Conservation (phyloP, 2,888 invertebrate genomes). For the Mellilla xanthometata region DNA sequence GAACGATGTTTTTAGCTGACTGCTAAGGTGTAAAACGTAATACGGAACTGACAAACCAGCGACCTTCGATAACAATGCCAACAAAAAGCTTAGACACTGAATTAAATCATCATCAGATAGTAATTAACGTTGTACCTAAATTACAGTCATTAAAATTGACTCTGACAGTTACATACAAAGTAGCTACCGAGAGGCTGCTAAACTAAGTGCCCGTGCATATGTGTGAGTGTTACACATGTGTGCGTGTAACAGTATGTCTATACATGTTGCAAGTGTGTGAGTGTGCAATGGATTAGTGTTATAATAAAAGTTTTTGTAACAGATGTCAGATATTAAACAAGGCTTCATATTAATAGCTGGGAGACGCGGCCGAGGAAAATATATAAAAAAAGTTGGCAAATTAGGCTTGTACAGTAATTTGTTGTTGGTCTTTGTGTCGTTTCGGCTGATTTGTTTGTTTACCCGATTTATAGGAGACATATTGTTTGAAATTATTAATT, state of each 20-base stretch:
- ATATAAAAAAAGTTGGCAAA: conserved; percentile 79
- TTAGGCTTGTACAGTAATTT: conserved; percentile 66
- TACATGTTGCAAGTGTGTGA: conserved; percentile 42
- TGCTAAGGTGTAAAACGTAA: no score
- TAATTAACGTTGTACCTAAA: conserved; percentile 14
- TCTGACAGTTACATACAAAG: conserved; percentile 50
- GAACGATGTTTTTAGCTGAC: no score
- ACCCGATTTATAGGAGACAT: conserved; percentile 43
- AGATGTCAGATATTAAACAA: conserved; percentile 83
- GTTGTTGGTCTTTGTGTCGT: conserved; percentile 54
- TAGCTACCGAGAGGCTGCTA: conserved; percentile 57
- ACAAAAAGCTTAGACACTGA: neutral
- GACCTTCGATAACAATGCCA: neutral
- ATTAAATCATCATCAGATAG: conserved; percentile 2
- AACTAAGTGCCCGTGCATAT: conserved; percentile 68
- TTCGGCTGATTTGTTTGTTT: conserved; percentile 59
- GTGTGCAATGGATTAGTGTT: conserved; percentile 81
- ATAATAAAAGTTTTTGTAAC: conserved; percentile 83
- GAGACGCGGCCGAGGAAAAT: conserved; percentile 69
- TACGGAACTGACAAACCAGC: no score
- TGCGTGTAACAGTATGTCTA: conserved; percentile 40
- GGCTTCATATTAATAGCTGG: conserved; percentile 75
- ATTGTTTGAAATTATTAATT: conserved; percentile 2
- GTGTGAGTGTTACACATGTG: conserved; percentile 55
- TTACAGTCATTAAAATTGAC: conserved; percentile 9